Base-by-base conservation (phyloP, 2,888 invertebrate species). In the Baronia brevicornis region DNA sequence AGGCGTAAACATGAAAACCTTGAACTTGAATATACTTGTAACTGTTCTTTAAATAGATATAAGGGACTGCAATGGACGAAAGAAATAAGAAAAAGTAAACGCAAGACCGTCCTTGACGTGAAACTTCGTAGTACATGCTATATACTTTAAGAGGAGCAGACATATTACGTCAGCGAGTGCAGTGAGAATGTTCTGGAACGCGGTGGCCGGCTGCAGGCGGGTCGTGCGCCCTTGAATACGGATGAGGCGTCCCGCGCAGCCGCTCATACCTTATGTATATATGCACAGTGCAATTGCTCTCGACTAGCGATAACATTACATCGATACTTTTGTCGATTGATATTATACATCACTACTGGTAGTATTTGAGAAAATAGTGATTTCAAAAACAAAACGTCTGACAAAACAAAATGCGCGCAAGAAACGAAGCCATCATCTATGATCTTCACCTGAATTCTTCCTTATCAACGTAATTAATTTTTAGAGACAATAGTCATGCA, bases 181-280 rank as follows among this genome's bases (percentile, higher is more conserved):
- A 44, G 36, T 46, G 60, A 26, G 36, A 63, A 54, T 47, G 48
- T 54, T 60, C 59, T 50, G 55, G 46, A 51, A 39, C 45, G 41
- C 36, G n/a, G n/a, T n/a, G 31, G 17, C 17, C 13, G 43, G 39
- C 41, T 67, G 72, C 74, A 70, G 58, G 60, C 60, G 58, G 54
- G 42, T 54, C 43, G 45, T 43, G 45, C 54, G 73, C 66, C 77
- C 75, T 77, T 78, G 77, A 77, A 77, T 77, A 74, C 65, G 67
- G 63, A 77, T 75, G 66, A 72, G 66, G 48, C 34, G 41, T 38
- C 35, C 26, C 39, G 32, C 39, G 23, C 35, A 33, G 39, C 31
- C 27, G 43, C 54, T 68, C 60, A 69, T 75, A 55, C 44, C 43
- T 71, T 69, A 74, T 73, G 70, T 62, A 73, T n/a, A n/a, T n/a